phyloP scores from a whole-genome alignment of 2,113 vertebrate genomes.

The Sander lucioperca region DNA sequence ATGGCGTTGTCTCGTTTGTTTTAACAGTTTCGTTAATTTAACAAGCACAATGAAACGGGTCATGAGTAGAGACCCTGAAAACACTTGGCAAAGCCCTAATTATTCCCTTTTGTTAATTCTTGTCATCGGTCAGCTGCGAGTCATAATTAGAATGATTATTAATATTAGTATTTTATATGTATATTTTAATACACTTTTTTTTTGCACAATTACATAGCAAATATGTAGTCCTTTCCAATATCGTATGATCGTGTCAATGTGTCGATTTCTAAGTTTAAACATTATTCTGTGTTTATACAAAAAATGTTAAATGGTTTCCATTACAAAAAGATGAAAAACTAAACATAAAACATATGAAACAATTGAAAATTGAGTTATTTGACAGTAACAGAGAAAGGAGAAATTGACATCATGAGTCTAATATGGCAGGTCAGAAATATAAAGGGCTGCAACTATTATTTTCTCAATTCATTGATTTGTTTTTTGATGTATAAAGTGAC shows the following conservation, averaged over 20 bases:
- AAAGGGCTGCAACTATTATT: neutral
- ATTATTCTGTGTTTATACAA: no score
- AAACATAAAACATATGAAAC: neutral
- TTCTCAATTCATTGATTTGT: neutral
- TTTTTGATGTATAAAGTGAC: neutral
- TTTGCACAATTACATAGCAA: neutral
- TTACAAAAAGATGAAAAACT: no score
- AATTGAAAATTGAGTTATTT: neutral
- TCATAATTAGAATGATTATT: neutral
- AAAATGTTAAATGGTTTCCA: no score
- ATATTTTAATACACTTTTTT: neutral
- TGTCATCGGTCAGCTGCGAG: neutral
- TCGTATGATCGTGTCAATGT: neutral
- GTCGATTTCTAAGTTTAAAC: neutral
- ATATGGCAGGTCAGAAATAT: neutral
- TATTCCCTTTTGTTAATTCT: neutral
- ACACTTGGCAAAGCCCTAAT: neutral
- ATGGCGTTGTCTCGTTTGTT: constrained; percentile 10
- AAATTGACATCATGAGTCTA: neutral
- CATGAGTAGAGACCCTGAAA: constrained; percentile 29
- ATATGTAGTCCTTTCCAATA: neutral
- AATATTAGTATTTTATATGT: neutral
- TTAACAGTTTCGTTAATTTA: neutral
- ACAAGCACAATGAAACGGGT: constrained; percentile 27
- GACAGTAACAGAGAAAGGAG: neutral